A percentile compares a stretch with the other conserved stretches of the same genome.
phyloP scores from a whole-genome alignment of 2,113 vertebrate species.

The Pangasianodon gigas region DNA sequence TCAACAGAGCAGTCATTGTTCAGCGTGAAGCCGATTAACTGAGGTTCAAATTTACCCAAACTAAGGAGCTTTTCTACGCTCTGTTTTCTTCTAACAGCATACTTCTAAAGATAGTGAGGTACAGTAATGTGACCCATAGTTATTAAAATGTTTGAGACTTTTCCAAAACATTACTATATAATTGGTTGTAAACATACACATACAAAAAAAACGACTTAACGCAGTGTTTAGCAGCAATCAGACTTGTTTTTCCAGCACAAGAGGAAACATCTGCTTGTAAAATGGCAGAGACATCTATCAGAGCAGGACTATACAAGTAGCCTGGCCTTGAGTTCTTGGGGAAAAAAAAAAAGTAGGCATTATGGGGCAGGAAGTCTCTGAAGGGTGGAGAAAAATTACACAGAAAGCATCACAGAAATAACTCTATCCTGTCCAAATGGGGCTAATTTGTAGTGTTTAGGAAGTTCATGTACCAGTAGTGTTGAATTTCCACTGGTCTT shows the following conservation, averaged over 20 bases:
- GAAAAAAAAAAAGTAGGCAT: not conserved
- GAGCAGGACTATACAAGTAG: not conserved
- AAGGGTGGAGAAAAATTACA: not conserved
- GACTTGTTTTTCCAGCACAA: not conserved
- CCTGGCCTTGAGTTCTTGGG: not conserved
- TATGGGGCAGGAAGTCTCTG: not conserved
- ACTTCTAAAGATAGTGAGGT: not conserved
- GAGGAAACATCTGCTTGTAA: not conserved
- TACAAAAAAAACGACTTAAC: not conserved
- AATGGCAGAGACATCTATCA: not conserved
- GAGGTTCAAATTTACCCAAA: too few relatives aligned
- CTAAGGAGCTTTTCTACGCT: not conserved
- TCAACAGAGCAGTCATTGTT: too few relatives aligned
- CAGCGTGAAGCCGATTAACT: too few relatives aligned
- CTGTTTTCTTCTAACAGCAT: not conserved
- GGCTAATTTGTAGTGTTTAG: not conserved
- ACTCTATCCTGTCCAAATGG: not conserved
- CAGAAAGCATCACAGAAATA: not conserved
- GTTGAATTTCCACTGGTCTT: not conserved
- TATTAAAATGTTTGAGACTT: not conserved
- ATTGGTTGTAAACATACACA: not conserved
- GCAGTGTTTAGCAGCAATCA: not conserved
- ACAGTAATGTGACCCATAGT: not conserved
- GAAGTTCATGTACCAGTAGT: not conserved
- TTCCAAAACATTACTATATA: not conserved